Evolutionary conservation across 2,113 vertebrate genomes (phyloP), one percentile per base, ranked within the genome.

Genomic region (Xiphias gladius): DNA sequence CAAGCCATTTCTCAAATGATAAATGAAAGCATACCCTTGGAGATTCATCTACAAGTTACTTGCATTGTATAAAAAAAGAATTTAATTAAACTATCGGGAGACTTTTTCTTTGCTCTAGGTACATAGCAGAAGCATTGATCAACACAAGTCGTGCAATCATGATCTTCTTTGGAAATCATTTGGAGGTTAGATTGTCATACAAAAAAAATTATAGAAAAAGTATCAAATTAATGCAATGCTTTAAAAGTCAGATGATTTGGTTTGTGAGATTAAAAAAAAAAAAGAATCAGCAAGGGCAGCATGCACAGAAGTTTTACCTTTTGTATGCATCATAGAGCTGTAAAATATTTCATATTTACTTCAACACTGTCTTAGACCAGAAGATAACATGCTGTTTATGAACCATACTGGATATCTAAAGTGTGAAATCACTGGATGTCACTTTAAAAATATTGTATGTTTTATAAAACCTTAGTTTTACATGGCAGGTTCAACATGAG

Each of bases 271-370:
- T 2, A 24, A 54, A 4, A 26, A 5, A 52, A 66, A 74, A 66
- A 46, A 79, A n/a, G n/a, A 77, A 83, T 83, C 12, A 65, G 22
- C 22, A 43, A 76, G 12, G 20, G 35, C 7, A 26, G 2, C 12
- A 62, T 43, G 46, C 20, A 35, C 26, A 1, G 17, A 68, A 13
- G 22, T 79, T 89, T 94, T 92, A 92, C 89, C 90, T 92, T 39
- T 92, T 92, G 66, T 14, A 84, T 7, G 35, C 63, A 20, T 91
- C 83, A 87, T 78, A 90, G 24, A 84, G 86, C 91, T 89, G 86
- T 61, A 91, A 90, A 86, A 91, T 61, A 89, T 82, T 79, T 32
- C 5, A 77, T 57, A 28, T 50, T 86, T 75, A 64, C 35, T 55
- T 13, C 16, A 62, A 71, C 13, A 26, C 16, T 22, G 48, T 68